Base-by-base conservation (phyloP, 2,797 vertebrate genomes). In the Naso thynnoides region DNA sequence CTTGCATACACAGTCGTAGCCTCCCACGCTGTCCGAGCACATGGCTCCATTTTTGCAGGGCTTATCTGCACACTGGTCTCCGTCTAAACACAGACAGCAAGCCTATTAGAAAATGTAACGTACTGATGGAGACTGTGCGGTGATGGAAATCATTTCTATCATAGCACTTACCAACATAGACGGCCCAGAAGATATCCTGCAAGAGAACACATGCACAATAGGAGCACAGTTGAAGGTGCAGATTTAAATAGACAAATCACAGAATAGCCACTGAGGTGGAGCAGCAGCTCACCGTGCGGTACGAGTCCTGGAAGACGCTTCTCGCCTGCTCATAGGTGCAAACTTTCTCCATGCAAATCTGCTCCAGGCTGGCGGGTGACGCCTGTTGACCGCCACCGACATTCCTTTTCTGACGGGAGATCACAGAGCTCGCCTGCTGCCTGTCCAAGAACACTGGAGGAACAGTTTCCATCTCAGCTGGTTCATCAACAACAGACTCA, bases 181-280 rank as follows among this genome's bases (percentile, higher is more conserved):
- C 91, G 0, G 95, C 92, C 94, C 95, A 95, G 87, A 95, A 95
- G 76, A 95, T 94, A 58, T 95, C 95, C 95, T 95, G 83, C 10
- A 84, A 78, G 78, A 83, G 70, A 88, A 76, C 81, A 45, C 11
- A 23, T 3, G 39, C 1, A 3, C 18, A 31, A 15, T 84, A 10
- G 83, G 70, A 44, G 36, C 47, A 38, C 23, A 70, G 3, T 23
- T 42, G 1, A 24, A 44, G 66, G 18, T 6, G 23, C 42, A 1
- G 8, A 21, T 0, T 7, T 21, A 33, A 58, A 36, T 3, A 36
- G 33, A 36, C 33, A 36, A 44, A 39, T 15, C 6, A 16, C 16
- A 27, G 21, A 47, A 2, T 1, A 47, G 21, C 6, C 26, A 31
- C 3, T 6, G 5, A 68, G 41, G 14, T 9, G 8, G 38, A 55